Conservation (phyloP, 2,113 vertebrate species). For the Oncorhynchus tshawytscha region DNA sequence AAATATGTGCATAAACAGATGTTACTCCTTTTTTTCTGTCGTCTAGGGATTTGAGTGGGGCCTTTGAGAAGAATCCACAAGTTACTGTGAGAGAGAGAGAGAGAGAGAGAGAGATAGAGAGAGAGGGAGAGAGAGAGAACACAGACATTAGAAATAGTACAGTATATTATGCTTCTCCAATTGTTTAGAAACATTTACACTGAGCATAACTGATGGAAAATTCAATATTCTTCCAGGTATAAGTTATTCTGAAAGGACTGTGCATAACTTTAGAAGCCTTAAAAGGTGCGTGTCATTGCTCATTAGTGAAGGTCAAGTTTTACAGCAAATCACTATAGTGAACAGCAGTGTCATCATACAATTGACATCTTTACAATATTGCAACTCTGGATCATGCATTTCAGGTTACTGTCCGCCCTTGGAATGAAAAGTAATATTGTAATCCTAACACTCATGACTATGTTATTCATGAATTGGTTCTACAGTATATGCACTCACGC, state of each 20-base stretch:
- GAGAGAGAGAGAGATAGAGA: conserved; percentile 37
- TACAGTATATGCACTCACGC: background rate
- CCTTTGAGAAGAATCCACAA: conserved; percentile 57
- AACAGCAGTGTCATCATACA: background rate
- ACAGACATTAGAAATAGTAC: conserved; percentile 51
- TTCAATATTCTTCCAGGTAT: background rate
- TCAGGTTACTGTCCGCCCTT: background rate
- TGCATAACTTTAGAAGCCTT: conserved; percentile 47
- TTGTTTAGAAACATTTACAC: conserved; percentile 26
- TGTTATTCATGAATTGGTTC: no score
- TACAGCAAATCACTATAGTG: background rate
- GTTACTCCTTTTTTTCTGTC: conserved; percentile 52
- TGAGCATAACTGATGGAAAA: conserved; percentile 5
- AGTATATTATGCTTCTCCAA: background rate
- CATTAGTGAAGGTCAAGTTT: conserved; percentile 42
- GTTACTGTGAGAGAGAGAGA: conserved; percentile 68
- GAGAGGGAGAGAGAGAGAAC: conserved; percentile 54
- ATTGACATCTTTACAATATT: background rate
- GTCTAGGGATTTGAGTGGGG: conserved; percentile 52
- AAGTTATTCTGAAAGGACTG: background rate
- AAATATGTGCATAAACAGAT: conserved; percentile 63
- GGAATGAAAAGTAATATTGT: background rate
- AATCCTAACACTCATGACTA: background rate
- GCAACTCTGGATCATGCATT: background rate
- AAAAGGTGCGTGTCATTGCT: conserved; percentile 47